Evolutionary conservation across 2,797 vertebrate genomes (phyloP), one percentile per base, ranked within the genome.

Genomic region (Myotis pilosus): DNA sequence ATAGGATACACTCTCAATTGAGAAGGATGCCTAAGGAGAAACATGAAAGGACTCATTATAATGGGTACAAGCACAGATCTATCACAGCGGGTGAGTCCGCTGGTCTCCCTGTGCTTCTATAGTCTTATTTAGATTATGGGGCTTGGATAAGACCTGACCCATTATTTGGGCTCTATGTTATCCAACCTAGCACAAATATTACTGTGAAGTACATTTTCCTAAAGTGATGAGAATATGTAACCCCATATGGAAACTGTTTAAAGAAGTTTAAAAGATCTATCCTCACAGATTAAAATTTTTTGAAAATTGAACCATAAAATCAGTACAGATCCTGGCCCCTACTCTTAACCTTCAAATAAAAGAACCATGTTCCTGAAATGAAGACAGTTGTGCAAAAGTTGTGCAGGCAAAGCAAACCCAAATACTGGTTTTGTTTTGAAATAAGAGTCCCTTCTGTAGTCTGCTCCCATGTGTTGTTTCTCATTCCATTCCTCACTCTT

Each of bases 351-450:
- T 91, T 69, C 95, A 17, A 93, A 11, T 75, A 92, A 79, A 84
- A 79, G 88, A 86, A 28, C 12, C 28, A 44, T 2, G 8, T 0
- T 41, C 41, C 49, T 49, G 51, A 12, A 44, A 85, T 3, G 78
- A 96, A 72, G 8, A 57, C 22, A 55, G 44, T 64, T 79, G 69
- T 75, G 66, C 64, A 83, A 49, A 96, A 93, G 66, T 87, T 62
- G 13, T 64, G 78, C 22, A 60, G 47, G 78, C 36, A 23, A 86
- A 92, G 92, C 33, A 92, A 97, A 97, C 75, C 22, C 76, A 97
- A 83, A 93, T 93, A 91, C 9, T 44, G 1, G 6, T 71, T 95
- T 95, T 60, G 87, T 97, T 97, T 94, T 92, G 94, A 95, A 97
- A 95, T 8, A 12, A 57, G 80, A 96, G 49, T 79, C 13, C 8